phyloP scores from a whole-genome alignment of 2,113 vertebrate species.

The Edolisoma coerulescens region DNA sequence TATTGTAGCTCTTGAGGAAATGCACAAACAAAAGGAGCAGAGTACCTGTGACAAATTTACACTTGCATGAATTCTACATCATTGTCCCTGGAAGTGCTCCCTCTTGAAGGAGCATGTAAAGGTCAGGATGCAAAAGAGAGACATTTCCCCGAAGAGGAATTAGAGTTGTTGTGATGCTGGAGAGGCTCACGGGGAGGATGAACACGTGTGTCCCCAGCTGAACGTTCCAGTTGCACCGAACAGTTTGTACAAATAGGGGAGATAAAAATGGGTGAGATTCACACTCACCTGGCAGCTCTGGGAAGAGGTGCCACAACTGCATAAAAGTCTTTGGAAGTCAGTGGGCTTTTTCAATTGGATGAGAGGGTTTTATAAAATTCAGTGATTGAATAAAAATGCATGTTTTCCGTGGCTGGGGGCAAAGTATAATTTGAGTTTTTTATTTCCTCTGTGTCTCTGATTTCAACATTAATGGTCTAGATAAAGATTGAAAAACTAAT shows the following conservation, averaged over 20 bases:
- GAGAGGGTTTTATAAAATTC: neutral
- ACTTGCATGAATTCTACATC: neutral
- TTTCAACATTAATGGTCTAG: neutral
- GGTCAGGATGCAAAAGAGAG: neutral
- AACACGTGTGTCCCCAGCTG: neutral
- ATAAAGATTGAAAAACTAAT: neutral
- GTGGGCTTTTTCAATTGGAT: neutral
- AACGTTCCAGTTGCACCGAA: neutral
- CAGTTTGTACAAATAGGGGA: neutral
- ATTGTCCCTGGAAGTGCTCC: neutral
- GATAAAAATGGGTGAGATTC: neutral
- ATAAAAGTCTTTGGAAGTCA: neutral
- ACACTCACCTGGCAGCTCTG: neutral
- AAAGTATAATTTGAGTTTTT: neutral
- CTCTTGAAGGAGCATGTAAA: neutral
- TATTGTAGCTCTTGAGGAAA: neutral
- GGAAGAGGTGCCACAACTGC: neutral
- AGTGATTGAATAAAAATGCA: neutral
- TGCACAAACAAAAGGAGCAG: neutral
- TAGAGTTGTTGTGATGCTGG: neutral
- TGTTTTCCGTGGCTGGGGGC: neutral
- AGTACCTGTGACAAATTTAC: neutral
- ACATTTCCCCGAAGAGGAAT: neutral
- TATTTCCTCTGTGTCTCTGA: neutral
- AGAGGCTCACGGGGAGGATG: neutral